Evolutionary conservation across 1,140 invertebrate species (phyloP), one percentile per base, ranked within the genome.

Genomic region (Drosophila funebris): DNA sequence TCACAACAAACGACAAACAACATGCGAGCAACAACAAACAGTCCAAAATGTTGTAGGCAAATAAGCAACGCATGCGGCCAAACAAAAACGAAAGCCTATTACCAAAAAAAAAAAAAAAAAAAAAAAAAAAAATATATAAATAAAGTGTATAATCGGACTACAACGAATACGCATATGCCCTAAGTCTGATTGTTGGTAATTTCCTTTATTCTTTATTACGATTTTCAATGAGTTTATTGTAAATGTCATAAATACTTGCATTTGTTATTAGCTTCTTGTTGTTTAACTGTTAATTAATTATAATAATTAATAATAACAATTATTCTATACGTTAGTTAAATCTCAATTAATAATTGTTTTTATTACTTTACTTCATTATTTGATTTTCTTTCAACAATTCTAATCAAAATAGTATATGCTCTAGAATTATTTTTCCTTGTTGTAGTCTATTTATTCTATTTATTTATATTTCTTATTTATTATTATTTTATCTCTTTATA

Each of bases 61-160:
- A 70, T 54, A 62, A 53, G 50, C 58, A 22, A 70, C 57, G 48
- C 57, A 69, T 53, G 66, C 66, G 57, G 46, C 58, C 39, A 70
- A 72, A 72, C 52, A 71, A 50, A 39, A 71, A 39, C 44, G n/a
- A 58, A 67, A 67, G 69, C 68, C 68, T 71, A 71, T 71, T 71
- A 71, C 61, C 14, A 33, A 58, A 71, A 46, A 52, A 24, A 62
- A 39, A 36, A 57, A n/a, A 29, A 36, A 18, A 11, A 16, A 29
- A 13, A 27, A 20, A 46, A 8, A 13, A 18, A 60, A 2, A 60
- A 6, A 13, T 4, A 33, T n/a, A 2, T 3, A 43, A 50, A 9
- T 50, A 27, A 48, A 14, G 11, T 36, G 18, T 13, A 54, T 56
- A 67, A 60, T 14, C 57, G 18, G 27, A 18, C 14, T 52, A 52